Conservation (phyloP, 2,888 invertebrate genomes). For the Hetaerina titia region DNA sequence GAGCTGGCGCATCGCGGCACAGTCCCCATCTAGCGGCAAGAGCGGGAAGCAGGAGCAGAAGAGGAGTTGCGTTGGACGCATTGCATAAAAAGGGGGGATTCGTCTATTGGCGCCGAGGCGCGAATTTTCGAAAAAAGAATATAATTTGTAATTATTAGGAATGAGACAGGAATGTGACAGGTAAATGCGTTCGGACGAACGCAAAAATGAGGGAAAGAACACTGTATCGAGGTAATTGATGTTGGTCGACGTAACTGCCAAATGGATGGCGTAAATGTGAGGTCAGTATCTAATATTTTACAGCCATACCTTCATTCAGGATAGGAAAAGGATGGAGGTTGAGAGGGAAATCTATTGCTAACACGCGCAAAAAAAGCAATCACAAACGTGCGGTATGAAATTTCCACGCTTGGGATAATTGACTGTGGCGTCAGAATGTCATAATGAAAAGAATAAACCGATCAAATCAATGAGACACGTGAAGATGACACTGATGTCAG, state of each 20-base stretch:
- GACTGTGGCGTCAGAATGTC: not conserved
- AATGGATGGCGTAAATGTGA: not conserved
- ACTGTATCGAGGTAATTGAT: not conserved
- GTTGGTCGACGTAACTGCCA: not conserved
- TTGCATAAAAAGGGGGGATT: not conserved
- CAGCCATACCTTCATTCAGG: too few species aligned
- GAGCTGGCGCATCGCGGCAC: not conserved
- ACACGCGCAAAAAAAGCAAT: not conserved
- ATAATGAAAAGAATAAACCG: not conserved
- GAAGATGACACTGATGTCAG: not conserved
- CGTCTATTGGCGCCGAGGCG: not conserved
- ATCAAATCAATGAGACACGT: not conserved
- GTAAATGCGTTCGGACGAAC: not conserved
- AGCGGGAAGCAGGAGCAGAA: not conserved
- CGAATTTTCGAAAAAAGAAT: not conserved
- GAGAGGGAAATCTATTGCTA: not conserved
- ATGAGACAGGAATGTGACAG: not conserved
- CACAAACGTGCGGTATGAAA: not conserved
- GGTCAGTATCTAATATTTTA: not conserved
- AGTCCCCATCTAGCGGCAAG: slow-evolving; percentile 48
- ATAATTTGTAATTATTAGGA: not conserved
- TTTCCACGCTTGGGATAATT: not conserved
- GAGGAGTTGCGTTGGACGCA: not conserved
- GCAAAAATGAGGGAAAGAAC: not conserved
- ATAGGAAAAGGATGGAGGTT: not conserved